Conservation (phyloP, 2,888 invertebrate species). For the Gerris lacustris region DNA sequence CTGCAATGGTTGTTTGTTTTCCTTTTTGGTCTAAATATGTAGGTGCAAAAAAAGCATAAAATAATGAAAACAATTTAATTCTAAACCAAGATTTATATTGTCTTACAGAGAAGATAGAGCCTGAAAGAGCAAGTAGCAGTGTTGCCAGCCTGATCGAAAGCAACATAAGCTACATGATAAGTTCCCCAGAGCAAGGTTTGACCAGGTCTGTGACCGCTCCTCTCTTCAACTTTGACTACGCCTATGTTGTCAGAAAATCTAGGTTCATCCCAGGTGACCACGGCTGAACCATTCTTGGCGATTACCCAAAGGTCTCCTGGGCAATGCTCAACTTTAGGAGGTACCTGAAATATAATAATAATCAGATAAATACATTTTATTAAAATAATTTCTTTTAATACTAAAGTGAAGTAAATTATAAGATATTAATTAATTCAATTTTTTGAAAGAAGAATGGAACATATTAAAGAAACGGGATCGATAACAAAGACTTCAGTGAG, state of each 20-base stretch:
- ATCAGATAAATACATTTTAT: not conserved
- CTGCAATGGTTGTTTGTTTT: too few species aligned
- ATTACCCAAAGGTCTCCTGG: constrained; percentile 91
- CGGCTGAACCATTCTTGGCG: constrained; percentile 78
- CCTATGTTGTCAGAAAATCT: constrained; percentile 81
- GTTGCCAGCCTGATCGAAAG: constrained; percentile 82
- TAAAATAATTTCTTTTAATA: not conserved
- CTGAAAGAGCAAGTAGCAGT: constrained; percentile 84
- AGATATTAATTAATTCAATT: constrained; percentile 2
- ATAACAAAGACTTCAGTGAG: too few species aligned
- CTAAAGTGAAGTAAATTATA: not conserved
- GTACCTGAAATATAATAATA: constrained; percentile 38
- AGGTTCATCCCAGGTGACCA: constrained; percentile 85
- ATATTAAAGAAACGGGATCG: too few species aligned
- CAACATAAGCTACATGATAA: constrained; percentile 88
- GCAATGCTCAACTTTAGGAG: constrained; percentile 78
- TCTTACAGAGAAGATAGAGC: constrained; percentile 73
- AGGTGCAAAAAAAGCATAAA: too few species aligned
- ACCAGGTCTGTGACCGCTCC: constrained; percentile 74
- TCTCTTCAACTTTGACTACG: constrained; percentile 64
- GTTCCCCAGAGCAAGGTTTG: constrained; percentile 80
- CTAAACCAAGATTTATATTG: too few species aligned
- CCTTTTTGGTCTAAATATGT: too few species aligned
- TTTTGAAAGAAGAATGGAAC: not conserved
- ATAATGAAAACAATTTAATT: too few species aligned